Base-by-base conservation (phyloP, 2,888 invertebrate species). In the Meganola albula region DNA sequence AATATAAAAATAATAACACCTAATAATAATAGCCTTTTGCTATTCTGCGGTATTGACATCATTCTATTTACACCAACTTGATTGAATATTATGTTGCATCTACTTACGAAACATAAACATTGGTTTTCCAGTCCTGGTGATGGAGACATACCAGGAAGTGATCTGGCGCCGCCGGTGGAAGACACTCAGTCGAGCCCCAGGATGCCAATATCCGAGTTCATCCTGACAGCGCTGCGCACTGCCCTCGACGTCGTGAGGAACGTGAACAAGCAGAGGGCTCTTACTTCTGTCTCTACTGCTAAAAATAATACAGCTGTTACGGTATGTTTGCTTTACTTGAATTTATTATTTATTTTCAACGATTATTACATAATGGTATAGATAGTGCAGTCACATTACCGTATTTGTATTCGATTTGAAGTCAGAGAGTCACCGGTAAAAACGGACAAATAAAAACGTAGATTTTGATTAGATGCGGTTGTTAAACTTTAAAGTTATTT, bases 241-340 rank as follows among this genome's bases (percentile, higher is more conserved):
- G 73, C 74, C 0, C 63, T 85, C 1, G 86, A 87, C 14, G 80
- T 86, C 1, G 71, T 87, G 11, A 66, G 79, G 21, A 84, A 72
- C 30, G 70, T 83, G 25, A 86, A 86, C 52, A 79, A 72, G 48
- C 71, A 74, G 21, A 62, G 73, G 2, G 62, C 66, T 4, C 53
- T 52, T 9, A 39, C 36, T 8, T 49, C 55, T 0, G 23, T 34
- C 2, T 25, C 48, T 10, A 39, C 35, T 7, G 64, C 68, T 27
- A 49, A 46, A 4, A 74, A 69, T 24, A 48, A 49, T 7, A 74
- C 77, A n/a, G 51, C 65, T 14, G 21, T 74, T 8, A 49, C 56
- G 58, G 79, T 80, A 54, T 57, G 66, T 51, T 16, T 16, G 16
- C 16, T 5, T 16, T 16, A 4, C 6, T 16, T n/a, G n/a, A n/a